Conservation (phyloP, 2,797 vertebrate species). For the Microctenopoma lineatum region DNA sequence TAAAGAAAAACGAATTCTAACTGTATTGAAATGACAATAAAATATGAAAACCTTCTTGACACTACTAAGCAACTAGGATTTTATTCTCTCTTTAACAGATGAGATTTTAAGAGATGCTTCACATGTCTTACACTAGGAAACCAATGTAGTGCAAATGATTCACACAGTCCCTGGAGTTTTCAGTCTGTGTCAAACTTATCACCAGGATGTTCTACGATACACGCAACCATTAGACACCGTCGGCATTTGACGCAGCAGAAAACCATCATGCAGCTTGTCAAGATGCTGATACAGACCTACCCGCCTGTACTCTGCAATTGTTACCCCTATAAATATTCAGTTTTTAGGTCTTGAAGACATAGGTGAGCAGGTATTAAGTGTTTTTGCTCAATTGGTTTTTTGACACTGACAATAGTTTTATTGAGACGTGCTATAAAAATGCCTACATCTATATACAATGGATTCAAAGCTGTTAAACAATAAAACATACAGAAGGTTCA, state of each 20-base stretch:
- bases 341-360: too few relatives aligned
- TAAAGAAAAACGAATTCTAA: conserved; percentile 38
- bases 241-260: background rate
- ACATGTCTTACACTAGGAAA: too few relatives aligned
- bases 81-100: background rate
- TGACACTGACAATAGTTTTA: background rate
- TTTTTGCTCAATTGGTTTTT: too few relatives aligned
- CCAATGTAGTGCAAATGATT: background rate
- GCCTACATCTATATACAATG: too few relatives aligned
- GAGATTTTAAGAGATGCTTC: too few relatives aligned
- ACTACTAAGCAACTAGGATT: background rate
- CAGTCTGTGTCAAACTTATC: background rate
- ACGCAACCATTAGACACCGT: background rate
- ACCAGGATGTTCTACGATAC: background rate
- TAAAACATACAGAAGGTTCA: background rate
- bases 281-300: too few relatives aligned
- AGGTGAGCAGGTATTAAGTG: too few relatives aligned
- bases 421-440: background rate
- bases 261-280: background rate
- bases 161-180: too few relatives aligned
- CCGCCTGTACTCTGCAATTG: too few relatives aligned
- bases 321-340: too few relatives aligned
- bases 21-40: conserved; percentile 50
- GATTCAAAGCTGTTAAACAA: background rate
- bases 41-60: conserved; percentile 12